Evolutionary conservation across 2,888 invertebrate genomes (phyloP).

Genomic region (Tolmerus cingulatus): DNA sequence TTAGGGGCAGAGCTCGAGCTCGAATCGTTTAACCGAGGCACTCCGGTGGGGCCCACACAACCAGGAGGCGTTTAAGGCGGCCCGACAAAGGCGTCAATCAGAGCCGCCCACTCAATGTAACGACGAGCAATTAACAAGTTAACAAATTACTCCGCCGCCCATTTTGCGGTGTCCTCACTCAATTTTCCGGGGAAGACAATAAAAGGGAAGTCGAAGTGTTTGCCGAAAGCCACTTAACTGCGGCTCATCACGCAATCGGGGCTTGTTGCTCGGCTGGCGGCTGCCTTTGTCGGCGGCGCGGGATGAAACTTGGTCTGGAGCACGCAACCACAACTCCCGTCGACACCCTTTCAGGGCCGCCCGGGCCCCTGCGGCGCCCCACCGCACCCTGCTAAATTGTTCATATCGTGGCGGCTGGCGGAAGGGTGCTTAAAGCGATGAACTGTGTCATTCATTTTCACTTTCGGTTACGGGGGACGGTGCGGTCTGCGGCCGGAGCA

Average conservation of each 20-base stretch:
- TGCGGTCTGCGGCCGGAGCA: background rate
- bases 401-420: slow-evolving; percentile 13
- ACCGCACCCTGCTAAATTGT: slow-evolving; percentile 5
- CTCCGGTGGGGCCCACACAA: background rate
- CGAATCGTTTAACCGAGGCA: background rate
- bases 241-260: slow-evolving; percentile 35
- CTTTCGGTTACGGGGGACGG: slow-evolving; percentile 20
- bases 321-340: slow-evolving; percentile 36
- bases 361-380: background rate
- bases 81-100: slow-evolving; percentile 34
- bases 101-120: slow-evolving; percentile 34
- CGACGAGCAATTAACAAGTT: slow-evolving; percentile 37
- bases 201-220: slow-evolving; percentile 38
- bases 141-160: slow-evolving; percentile 38
- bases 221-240: slow-evolving; percentile 39
- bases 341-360: slow-evolving; percentile 18
- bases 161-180: slow-evolving; percentile 37
- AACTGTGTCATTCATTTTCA: slow-evolving; percentile 37
- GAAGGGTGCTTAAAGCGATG: slow-evolving; percentile 37
- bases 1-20: background rate
- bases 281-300: background rate
- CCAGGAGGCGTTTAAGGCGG: background rate
- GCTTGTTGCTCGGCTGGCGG: slow-evolving; percentile 29
- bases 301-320: slow-evolving; percentile 3
- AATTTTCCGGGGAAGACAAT: slow-evolving; percentile 39